Evolutionary conservation across 2,888 invertebrate species (phyloP), one percentile per base, ranked within the genome.

Genomic region (Amphipyra tragopoginis): DNA sequence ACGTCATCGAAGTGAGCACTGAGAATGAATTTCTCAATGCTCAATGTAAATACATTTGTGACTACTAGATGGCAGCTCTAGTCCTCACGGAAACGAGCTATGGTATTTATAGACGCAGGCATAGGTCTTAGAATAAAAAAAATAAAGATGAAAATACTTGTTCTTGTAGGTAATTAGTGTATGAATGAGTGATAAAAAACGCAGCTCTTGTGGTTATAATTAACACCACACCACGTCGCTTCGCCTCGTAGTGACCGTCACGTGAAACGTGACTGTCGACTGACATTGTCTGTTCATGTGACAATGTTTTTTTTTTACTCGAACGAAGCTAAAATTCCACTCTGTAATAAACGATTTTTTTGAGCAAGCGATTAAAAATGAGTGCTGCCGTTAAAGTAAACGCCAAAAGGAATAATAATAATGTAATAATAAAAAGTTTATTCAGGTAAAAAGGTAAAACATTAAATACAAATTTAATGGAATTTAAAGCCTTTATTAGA

Each of bases 1-100:
- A n/a, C 8, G n/a, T n/a, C 39, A 21, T 3, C 11, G 14, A n/a
- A 21, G n/a, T 1, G 45, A 14, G 13, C 14, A 10, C 4, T 38
- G n/a, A 38, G n/a, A 9, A 21, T 21, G n/a, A 26, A n/a, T 13
- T 29, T 29, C 29, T 29, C 29, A 29, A 7, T 7, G 0, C 29
- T 29, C 29, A 29, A 7, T 29, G 2, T 29, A 11, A 21, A 11
- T 39, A 15, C 36, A 15, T 14, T 39, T 5, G 7, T 11, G 36
- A 3, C 10, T 1, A 50, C 52, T 57, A 71, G 70, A 62, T 69
- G 70, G 70, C 70, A 69, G 50, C 63, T 43, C 63, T 29, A 44
- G 56, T 47, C 6, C 15, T 26, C 13, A 42, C 0, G 13, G 9
- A 15, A 36, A 10, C 3, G 11, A 6, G 3, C 0, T 13, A 21